phyloP scores from a whole-genome alignment of 2,888 invertebrate genomes.

The Carabus problematicus region DNA sequence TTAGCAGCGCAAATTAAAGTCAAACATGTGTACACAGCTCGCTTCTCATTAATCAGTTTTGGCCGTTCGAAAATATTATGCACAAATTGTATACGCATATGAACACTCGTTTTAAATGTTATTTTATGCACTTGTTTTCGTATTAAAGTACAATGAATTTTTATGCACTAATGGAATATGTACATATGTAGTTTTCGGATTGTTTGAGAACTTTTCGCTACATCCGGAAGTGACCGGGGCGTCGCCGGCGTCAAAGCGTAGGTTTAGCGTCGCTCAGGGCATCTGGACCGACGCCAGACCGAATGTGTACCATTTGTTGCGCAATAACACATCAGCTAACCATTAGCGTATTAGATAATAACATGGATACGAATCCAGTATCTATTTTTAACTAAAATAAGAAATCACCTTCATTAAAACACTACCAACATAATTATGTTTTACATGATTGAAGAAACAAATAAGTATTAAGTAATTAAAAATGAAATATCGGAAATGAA shows the following conservation, averaged over 20 bases:
- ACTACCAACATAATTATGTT: too few species aligned
- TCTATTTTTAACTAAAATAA: too few species aligned
- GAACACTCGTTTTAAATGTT: not conserved
- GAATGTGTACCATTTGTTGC: not conserved
- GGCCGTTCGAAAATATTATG: too few species aligned
- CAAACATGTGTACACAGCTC: slow-evolving; percentile 12
- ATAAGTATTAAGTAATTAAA: too few species aligned
- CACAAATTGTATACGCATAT: too few species aligned
- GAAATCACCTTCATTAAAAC: too few species aligned
- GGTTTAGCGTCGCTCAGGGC: not conserved
- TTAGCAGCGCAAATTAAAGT: slow-evolving; percentile 21
- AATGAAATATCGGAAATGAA: too few species aligned
- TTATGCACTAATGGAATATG: not conserved
- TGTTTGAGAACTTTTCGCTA: too few species aligned
- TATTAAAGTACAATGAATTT: not conserved
- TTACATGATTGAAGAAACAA: too few species aligned
- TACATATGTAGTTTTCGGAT: not conserved
- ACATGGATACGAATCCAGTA: too few species aligned
- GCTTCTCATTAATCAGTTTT: not conserved
- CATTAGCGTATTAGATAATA: too few species aligned
- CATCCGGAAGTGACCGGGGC: not conserved
- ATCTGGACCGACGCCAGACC: slow-evolving; percentile 14
- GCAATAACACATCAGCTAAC: slow-evolving; percentile 6
- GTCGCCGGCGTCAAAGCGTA: slow-evolving; percentile 1
- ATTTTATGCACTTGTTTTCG: not conserved